phyloP scores from a whole-genome alignment of 2,888 invertebrate genomes.

The Trimorus sp. region DNA sequence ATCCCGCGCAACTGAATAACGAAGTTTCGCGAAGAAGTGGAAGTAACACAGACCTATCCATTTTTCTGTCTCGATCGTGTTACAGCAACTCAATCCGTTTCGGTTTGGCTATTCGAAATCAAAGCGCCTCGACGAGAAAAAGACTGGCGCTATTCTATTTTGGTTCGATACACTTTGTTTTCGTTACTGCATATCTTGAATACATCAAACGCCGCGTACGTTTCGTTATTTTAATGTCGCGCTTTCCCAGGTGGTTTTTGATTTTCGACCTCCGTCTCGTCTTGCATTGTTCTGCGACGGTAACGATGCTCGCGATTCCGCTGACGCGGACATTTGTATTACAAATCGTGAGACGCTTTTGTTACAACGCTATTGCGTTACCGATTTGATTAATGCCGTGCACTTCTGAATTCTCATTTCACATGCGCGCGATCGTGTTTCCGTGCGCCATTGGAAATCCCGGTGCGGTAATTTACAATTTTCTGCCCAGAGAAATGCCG shows the following conservation, averaged over 20 bases:
- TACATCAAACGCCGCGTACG: slow-evolving; percentile 29
- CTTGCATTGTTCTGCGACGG: background rate
- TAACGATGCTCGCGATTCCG: slow-evolving; percentile 7
- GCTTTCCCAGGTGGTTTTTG: slow-evolving; percentile 1
- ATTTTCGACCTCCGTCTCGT: background rate
- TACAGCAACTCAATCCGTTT: slow-evolving; percentile 52
- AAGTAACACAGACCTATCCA: slow-evolving; percentile 49
- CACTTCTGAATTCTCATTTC: slow-evolving; percentile 9
- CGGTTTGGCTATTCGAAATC: slow-evolving; percentile 49
- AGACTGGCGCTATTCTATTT: slow-evolving; percentile 45
- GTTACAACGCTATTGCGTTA: slow-evolving; percentile 11
- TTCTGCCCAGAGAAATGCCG: slow-evolving; percentile 10
- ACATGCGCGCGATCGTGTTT: slow-evolving; percentile 13
- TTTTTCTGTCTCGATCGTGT: slow-evolving; percentile 47
- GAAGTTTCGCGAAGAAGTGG: slow-evolving; percentile 48
- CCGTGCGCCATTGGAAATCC: slow-evolving; percentile 4
- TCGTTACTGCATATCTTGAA: slow-evolving; percentile 41
- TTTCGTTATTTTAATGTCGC: slow-evolving; percentile 28
- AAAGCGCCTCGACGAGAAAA: slow-evolving; percentile 45
- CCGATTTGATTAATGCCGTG: slow-evolving; percentile 11
- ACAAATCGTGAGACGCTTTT: slow-evolving; percentile 5
- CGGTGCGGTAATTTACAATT: slow-evolving; percentile 7
- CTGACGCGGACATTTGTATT: background rate
- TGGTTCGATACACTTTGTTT: slow-evolving; percentile 43
- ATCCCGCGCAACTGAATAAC: slow-evolving; percentile 47